Conservation (phyloP, 2,888 invertebrate genomes). For the Dorcus parallelipipedus region DNA sequence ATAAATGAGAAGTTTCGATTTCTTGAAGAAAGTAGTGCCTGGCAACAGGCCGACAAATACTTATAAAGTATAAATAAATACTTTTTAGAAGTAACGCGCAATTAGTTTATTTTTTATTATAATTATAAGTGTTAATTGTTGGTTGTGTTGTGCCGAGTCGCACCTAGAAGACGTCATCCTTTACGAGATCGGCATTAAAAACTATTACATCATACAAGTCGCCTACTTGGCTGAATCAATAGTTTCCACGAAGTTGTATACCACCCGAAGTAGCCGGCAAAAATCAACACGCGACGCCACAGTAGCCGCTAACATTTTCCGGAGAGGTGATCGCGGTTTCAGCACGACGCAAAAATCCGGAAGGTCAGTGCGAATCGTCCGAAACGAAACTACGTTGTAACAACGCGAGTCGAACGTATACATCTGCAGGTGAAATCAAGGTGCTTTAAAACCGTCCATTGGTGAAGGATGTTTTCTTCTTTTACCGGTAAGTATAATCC, state of each 20-base stretch:
- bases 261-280: slow-evolving; percentile 2
- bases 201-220: not conserved
- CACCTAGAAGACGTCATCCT: too few relatives aligned
- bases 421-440: too few relatives aligned
- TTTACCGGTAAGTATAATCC: not conserved
- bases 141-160: too few relatives aligned
- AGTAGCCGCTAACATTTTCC: slow-evolving; percentile 1
- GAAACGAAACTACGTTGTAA: not conserved
- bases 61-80: too few relatives aligned
- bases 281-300: slow-evolving; percentile 9
- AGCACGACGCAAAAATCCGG: slow-evolving; percentile 8
- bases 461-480: not conserved
- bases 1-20: too few relatives aligned
- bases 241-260: slow-evolving; percentile 3
- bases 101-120: too few relatives aligned
- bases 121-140: too few relatives aligned
- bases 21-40: too few relatives aligned
- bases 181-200: too few relatives aligned
- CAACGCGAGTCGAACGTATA: not conserved
- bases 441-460: not conserved
- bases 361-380: slow-evolving; percentile 12
- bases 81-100: too few relatives aligned
- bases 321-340: not conserved
- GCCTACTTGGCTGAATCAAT: slow-evolving; percentile 19
- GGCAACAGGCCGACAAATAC: too few relatives aligned